These are phyloP conservation scores for Strix aluco DNA, from an alignment of 2,113 vertebrate genomes.

Conservation along the genomic window DNA sequence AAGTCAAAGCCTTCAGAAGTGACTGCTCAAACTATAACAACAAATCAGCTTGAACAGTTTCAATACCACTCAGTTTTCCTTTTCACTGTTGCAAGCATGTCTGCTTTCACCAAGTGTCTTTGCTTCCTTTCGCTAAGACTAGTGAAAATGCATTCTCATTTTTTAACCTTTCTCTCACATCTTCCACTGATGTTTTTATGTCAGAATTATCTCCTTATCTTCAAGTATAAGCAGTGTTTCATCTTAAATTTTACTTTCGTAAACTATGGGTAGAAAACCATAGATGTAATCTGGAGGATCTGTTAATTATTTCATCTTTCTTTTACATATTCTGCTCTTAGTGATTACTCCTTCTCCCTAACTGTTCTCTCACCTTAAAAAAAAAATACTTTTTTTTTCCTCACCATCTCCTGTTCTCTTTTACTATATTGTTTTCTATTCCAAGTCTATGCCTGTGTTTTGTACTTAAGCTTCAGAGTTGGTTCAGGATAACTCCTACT, in stretches of 20 bases:
- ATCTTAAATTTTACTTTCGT: background rate
- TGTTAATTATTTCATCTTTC: background rate
- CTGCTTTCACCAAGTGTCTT: background rate
- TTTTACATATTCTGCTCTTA: background rate
- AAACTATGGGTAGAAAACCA: background rate
- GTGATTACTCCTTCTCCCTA: background rate
- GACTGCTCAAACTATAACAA: background rate
- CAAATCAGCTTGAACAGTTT: background rate
- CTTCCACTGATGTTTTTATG: background rate
- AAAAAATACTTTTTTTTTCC: background rate
- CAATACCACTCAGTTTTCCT: background rate
- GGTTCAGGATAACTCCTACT: background rate
- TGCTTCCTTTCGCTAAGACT: background rate
- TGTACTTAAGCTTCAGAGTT: background rate
- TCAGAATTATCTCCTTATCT: background rate
- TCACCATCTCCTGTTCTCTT: background rate
- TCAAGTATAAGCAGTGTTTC: background rate
- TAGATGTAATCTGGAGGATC: background rate
- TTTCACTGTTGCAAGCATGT: background rate
- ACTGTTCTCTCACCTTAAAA: background rate
- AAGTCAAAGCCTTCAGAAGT: background rate
- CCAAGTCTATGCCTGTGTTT: background rate
- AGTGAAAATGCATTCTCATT: background rate
- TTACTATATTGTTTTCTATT: background rate
- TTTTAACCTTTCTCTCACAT: background rate